These are phyloP conservation scores for Metridium senile DNA, from an alignment of 92 coral and sea anemone genomes.

Conservation along the genomic window DNA sequence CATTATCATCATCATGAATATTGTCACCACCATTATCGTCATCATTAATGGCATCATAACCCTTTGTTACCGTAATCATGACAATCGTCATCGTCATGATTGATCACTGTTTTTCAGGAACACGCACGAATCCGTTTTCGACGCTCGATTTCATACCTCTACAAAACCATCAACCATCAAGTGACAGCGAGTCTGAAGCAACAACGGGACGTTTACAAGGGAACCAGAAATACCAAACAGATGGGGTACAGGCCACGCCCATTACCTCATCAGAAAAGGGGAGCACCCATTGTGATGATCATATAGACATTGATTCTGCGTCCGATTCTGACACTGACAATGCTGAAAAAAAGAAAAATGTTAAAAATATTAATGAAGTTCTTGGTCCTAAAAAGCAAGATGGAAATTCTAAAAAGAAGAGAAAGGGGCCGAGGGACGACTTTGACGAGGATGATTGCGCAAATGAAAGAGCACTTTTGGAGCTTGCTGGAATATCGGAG, in stretches of 20 bases:
- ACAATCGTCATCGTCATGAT: no score
- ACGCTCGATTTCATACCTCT: slow-evolving; percentile 15
- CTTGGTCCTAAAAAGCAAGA: slow-evolving; percentile 17
- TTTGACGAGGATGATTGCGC: slow-evolving; percentile 22
- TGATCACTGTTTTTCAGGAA: background rate
- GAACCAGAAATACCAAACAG: background rate
- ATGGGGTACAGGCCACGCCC: background rate
- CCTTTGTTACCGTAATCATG: no score
- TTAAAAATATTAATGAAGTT: slow-evolving; percentile 10
- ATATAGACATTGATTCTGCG: slow-evolving; percentile 5
- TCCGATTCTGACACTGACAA: slow-evolving; percentile 17
- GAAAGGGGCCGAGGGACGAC: background rate
- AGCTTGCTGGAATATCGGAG: slow-evolving; percentile 25
- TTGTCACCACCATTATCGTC: no score
- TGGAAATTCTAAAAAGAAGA: background rate
- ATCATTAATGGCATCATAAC: no score
- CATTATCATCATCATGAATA: no score
- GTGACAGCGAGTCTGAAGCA: slow-evolving; percentile 3
- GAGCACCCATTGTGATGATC: background rate
- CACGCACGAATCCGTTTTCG: slow-evolving; percentile 3
- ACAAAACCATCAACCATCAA: background rate
- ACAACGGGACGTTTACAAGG: no score
- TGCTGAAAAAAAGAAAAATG: slow-evolving; percentile 8
- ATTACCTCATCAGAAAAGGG: background rate
- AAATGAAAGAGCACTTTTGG: slow-evolving; percentile 28